phyloP scores from a whole-genome alignment of 2,888 invertebrate genomes.

The Diachrysia chrysitis region DNA sequence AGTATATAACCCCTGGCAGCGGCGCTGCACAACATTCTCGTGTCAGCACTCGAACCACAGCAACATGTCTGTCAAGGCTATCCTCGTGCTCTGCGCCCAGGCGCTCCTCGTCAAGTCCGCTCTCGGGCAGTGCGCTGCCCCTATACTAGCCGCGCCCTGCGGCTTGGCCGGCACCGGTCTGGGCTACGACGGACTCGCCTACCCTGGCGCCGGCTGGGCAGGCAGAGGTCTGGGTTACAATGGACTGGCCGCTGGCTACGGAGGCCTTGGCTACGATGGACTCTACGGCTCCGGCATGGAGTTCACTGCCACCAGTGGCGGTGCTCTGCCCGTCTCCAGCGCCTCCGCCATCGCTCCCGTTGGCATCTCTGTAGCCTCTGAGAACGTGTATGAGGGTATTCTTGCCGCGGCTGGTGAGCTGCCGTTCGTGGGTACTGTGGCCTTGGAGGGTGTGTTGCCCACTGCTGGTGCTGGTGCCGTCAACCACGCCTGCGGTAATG shows the following conservation, averaged over 20 bases:
- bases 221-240: conserved; percentile 20
- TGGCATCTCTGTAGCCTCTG: conserved; percentile 57
- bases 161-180: neutral
- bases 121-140: conserved; percentile 38
- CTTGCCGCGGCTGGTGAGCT: conserved; percentile 63
- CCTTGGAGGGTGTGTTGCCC: conserved; percentile 58
- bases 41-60: conserved; percentile 9
- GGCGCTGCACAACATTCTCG: conserved; percentile 29
- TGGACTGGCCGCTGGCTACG: conserved; percentile 14
- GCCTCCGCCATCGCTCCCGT: conserved; percentile 63
- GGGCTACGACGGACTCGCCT: neutral
- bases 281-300: conserved; percentile 6
- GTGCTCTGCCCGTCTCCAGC: conserved; percentile 41
- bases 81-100: conserved; percentile 41
- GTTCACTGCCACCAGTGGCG: conserved; percentile 25
- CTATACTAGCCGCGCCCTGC: conserved; percentile 13
- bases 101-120: conserved; percentile 44
- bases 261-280: conserved; percentile 1
- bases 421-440: conserved; percentile 67
- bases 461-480: conserved; percentile 60
- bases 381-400: conserved; percentile 54
- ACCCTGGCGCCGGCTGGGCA: conserved; percentile 17
- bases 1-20: conserved; percentile 25
- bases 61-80: conserved; percentile 40
- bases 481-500: conserved; percentile 63